A percentile compares a stretch with the other conserved stretches of the same genome.
Conservation (phyloP, 1,140 invertebrate genomes). For the Drosophila mauritiana region DNA sequence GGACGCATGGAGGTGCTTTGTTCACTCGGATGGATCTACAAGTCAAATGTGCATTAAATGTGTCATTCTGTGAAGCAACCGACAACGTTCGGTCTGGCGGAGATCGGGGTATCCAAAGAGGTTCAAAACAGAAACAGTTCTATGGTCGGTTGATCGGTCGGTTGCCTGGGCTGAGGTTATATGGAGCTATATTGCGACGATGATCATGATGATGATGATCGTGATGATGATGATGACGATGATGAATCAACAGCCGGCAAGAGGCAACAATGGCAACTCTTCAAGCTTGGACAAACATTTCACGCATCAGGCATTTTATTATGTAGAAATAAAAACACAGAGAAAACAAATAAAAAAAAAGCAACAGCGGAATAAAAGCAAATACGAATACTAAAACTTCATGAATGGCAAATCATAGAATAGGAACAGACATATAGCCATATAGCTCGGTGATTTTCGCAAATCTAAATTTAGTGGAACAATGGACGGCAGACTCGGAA, state of each 20-base stretch:
- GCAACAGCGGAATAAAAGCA: conserved; percentile 35
- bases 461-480: conserved; percentile 49
- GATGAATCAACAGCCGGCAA: conserved; percentile 75
- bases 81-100: conserved; percentile 24
- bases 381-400: conserved; percentile 48
- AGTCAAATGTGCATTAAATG: conserved; percentile 83
- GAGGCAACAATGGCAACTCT: conserved; percentile 78
- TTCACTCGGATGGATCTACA: conserved; percentile 75
- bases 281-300: conserved; percentile 84
- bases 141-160: conserved; percentile 67
- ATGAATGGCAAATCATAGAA: conserved; percentile 44
- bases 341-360: conserved; percentile 11
- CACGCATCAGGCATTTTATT: conserved; percentile 84
- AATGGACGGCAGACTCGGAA: conserved; percentile 14
- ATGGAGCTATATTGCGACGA: conserved; percentile 34
- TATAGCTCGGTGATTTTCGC: conserved; percentile 33
- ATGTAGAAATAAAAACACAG: conserved; percentile 69
- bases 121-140: conserved; percentile 32
- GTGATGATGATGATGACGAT: conserved; percentile 48
- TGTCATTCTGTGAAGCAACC: conserved; percentile 74
- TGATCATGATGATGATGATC: conserved; percentile 23
- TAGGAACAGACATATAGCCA: conserved; percentile 11
- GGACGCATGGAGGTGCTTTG: conserved; percentile 34
- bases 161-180: conserved; percentile 75
- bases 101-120: conserved; percentile 40